A percentile compares a stretch with the other conserved stretches of the same genome.
Conservation (phyloP, 2,113 vertebrate genomes). For the Anarhynchus alexandrinus region DNA sequence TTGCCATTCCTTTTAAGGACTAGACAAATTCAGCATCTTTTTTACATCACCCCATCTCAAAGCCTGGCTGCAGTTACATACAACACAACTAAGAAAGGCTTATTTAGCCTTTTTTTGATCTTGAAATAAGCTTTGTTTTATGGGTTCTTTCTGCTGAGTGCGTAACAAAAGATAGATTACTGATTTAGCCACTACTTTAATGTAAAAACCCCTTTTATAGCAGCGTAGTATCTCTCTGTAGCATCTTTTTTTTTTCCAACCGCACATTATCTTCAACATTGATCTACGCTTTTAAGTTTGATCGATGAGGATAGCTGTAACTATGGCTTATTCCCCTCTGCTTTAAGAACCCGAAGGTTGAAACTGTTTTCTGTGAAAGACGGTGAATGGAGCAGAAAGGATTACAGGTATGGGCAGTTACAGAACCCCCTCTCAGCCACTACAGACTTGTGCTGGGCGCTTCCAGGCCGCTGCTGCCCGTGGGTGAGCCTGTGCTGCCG, state of each 20-base stretch:
- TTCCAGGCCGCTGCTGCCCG: background rate
- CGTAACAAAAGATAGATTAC: background rate
- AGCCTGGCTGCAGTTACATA: background rate
- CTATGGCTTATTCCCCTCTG: background rate
- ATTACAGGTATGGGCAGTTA: background rate
- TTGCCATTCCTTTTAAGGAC: background rate
- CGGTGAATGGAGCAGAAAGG: rapidly evolving
- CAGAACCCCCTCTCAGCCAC: rapidly evolving
- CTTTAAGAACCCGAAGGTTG: background rate
- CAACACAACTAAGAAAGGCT: background rate
- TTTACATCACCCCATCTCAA: background rate
- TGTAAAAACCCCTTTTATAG: background rate
- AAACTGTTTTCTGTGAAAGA: background rate
- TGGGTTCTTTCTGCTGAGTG: background rate
- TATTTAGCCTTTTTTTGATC: background rate
- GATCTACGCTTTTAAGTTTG: background rate
- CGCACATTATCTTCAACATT: background rate
- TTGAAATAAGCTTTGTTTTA: background rate
- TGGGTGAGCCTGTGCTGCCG: rapidly evolving
- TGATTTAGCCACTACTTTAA: background rate
- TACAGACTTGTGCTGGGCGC: background rate
- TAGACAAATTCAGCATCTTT: background rate
- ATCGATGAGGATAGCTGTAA: background rate
- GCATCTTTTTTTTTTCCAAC: background rate
- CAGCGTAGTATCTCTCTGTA: rapidly evolving